A percentile compares a stretch with the other conserved stretches of the same genome.
Conservation (phyloP, 2,888 invertebrate genomes). For the Oscheius onirici region DNA sequence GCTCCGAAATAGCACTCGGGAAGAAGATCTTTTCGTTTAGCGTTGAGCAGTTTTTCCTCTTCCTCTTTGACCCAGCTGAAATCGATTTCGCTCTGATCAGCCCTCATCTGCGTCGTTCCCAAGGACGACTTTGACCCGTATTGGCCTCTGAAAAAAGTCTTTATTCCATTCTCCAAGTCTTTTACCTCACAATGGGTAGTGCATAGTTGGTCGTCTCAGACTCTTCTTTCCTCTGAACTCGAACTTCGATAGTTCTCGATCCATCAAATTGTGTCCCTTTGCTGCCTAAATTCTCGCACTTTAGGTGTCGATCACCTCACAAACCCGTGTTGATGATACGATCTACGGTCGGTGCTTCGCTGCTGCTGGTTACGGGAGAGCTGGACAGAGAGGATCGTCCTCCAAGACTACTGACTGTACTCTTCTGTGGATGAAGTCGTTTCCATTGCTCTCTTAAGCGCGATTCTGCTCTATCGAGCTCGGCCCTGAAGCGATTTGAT, state of each 20-base stretch:
- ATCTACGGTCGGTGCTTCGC: conserved; percentile 30
- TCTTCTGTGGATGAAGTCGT: conserved; percentile 25
- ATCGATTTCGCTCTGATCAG: conserved; percentile 56
- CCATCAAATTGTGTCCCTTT: conserved; percentile 31
- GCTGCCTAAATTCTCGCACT: conserved; percentile 14
- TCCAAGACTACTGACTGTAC: conserved; percentile 19
- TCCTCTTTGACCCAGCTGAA: conserved; percentile 56
- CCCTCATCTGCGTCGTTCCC: conserved; percentile 46
- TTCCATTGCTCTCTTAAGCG: conserved; percentile 31
- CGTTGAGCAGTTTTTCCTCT: conserved; percentile 40
- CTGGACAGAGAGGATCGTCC: conserved; percentile 25
- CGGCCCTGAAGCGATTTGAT: conserved; percentile 25
- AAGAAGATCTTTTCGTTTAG: background rate
- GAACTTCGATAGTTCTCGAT: conserved; percentile 47
- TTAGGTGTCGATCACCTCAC: background rate
- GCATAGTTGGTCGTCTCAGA: conserved; percentile 44
- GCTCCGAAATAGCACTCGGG: conserved; percentile 35
- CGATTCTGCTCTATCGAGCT: conserved; percentile 30
- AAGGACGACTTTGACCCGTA: conserved; percentile 48
- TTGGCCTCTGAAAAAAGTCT: conserved; percentile 8
- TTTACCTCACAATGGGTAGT: conserved; percentile 42
- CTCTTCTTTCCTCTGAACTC: conserved; percentile 48
- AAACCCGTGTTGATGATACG: conserved; percentile 11
- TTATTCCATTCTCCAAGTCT: background rate
- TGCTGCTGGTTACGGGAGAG: conserved; percentile 24